A percentile compares a stretch with the other conserved stretches of the same genome.
phyloP scores from a whole-genome alignment of 1,140 invertebrate genomes.

The Heliothis virescens region DNA sequence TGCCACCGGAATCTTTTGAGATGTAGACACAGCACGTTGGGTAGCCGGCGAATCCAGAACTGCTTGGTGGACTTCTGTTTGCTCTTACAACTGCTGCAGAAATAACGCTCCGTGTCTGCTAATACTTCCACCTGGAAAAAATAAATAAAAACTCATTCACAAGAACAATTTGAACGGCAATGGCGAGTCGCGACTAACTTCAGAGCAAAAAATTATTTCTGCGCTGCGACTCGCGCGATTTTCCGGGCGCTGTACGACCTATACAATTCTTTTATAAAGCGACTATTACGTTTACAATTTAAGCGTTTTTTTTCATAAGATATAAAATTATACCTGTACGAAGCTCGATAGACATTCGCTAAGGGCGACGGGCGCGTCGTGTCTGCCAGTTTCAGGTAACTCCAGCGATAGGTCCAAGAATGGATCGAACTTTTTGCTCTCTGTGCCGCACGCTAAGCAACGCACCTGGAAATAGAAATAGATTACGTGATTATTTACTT shows the following conservation, averaged over 20 bases:
- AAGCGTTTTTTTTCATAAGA: too few species aligned
- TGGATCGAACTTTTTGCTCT: conserved; percentile 91
- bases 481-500: background rate
- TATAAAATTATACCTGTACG: conserved; percentile 73
- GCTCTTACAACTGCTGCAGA: conserved; percentile 93
- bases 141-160: background rate
- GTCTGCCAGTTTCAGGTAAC: conserved; percentile 88
- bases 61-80: conserved; percentile 94
- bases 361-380: conserved; percentile 78
- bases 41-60: conserved; percentile 93
- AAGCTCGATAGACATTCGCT: conserved; percentile 92
- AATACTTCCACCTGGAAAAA: conserved; percentile 91
- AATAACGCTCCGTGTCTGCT: conserved; percentile 93
- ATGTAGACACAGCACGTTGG: conserved; percentile 95
- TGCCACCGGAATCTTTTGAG: conserved; percentile 95
- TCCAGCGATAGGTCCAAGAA: conserved; percentile 94
- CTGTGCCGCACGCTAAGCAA: conserved; percentile 92
- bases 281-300: too few species aligned
- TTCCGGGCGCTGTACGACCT: too few species aligned
- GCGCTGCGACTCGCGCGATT: too few species aligned
- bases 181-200: too few species aligned
- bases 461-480: conserved; percentile 85
- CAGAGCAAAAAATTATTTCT: background rate
- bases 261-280: too few species aligned
- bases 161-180: background rate